A percentile compares a stretch with the other conserved stretches of the same genome.
Evolutionary conservation across 1,140 invertebrate genomes (phyloP).

Genomic region (Heliconius nattereri): DNA sequence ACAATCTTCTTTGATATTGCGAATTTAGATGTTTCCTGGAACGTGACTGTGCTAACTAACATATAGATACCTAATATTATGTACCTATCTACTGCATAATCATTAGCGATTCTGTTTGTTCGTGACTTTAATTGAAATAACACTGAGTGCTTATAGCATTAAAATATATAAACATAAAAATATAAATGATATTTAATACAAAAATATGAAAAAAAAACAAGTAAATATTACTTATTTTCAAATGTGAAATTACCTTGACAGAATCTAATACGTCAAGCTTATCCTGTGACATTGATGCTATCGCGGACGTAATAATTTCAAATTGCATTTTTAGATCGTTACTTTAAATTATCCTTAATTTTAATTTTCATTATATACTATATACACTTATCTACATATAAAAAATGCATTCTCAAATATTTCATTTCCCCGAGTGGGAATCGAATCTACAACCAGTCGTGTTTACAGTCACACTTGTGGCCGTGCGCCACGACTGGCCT

Average conservation of each 20-base stretch:
- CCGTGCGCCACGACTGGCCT: no score
- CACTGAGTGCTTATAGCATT: no score
- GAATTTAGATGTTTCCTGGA: slow-evolving; percentile 21
- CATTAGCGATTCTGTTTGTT: slow-evolving; percentile 13
- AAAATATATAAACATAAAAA: no score
- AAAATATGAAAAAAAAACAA: no score
- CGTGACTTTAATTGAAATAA: slow-evolving; percentile 17
- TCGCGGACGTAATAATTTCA: neutral
- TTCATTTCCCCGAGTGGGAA: no score
- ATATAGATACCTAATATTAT: neutral
- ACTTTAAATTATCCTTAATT: no score
- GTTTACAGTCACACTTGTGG: no score
- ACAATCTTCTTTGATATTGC: slow-evolving; percentile 14
- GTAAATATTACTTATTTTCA: neutral
- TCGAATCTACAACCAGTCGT: no score
- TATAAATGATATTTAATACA: no score
- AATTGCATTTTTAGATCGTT: neutral
- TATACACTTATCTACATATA: no score
- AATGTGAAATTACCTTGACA: neutral
- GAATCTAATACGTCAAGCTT: slow-evolving; percentile 2
- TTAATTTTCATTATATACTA: no score
- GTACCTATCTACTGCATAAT: slow-evolving; percentile 12
- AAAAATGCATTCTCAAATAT: no score
- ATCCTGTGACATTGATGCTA: neutral
- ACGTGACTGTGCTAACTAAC: slow-evolving; percentile 23